A percentile compares a stretch with the other conserved stretches of the same genome.
Evolutionary conservation across 2,797 vertebrate species (phyloP).

Genomic region (Rhynchonycteris naso): DNA sequence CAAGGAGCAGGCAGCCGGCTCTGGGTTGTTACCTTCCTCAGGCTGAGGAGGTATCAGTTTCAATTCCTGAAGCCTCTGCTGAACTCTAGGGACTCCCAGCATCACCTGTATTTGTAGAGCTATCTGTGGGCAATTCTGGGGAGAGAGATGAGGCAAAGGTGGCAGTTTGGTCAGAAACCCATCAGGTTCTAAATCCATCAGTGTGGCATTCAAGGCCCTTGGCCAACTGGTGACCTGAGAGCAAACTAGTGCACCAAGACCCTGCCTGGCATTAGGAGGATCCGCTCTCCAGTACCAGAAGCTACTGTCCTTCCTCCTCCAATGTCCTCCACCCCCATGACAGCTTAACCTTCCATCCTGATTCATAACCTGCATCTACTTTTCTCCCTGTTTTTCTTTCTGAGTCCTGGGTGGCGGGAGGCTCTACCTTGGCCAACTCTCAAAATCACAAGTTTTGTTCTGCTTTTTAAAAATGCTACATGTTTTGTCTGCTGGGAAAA

Average conservation of each 20-base stretch:
- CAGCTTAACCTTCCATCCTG: neutral
- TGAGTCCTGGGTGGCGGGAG: neutral
- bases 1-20: neutral
- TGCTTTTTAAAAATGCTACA: neutral
- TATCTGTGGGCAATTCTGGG: neutral
- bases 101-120: neutral
- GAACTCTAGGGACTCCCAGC: neutral
- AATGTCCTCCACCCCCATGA: too few relatives aligned
- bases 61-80: neutral
- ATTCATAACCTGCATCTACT: neutral
- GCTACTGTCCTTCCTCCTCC: neutral
- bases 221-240: neutral
- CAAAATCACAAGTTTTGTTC: neutral
- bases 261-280: neutral
- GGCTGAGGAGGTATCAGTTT: neutral
- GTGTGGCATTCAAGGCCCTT: neutral
- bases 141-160: neutral
- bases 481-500: neutral
- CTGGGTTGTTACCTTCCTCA: neutral
- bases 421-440: neutral
- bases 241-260: neutral
- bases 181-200: neutral
- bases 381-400: neutral
- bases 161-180: neutral
- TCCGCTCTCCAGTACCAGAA: neutral